Evolutionary conservation across 37 sponge, comb jelly and placozoan genomes (phyloP), one percentile per base, ranked within the genome.

Genomic region (Haliclona indistincta): DNA sequence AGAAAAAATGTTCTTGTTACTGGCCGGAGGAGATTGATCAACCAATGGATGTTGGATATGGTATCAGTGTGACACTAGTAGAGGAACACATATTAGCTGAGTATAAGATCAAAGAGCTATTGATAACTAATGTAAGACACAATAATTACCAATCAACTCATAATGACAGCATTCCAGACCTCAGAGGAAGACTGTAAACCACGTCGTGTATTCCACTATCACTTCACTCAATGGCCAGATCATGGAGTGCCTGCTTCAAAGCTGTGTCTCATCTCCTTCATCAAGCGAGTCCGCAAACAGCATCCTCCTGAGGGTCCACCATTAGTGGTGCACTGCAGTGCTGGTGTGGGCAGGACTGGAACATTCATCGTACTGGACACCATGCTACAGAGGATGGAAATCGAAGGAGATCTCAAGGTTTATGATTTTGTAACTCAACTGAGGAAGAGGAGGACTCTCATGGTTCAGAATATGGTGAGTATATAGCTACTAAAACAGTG

Each of bases 171-270:
- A 25, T 6, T 20, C 26, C 28, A 58, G n/a, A n/a, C n/a, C n/a
- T n/a, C n/a, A n/a, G n/a, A n/a, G n/a, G n/a, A n/a, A n/a, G n/a
- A n/a, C n/a, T n/a, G n/a, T n/a, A n/a, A n/a, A n/a, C 44, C 61
- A 42, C 64, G 72, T 28, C 34, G 38, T 2, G 92, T 91, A 7
- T 77, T 52, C 3, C 92, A 91, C 39, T 87, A 60, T 44, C 92
- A 87, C 75, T 91, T 72, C 55, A 75, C 76, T 37, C 79, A 69
- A n/a, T 94, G 95, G 95, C 87, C 95, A 56, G 90, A 94, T 37
- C 93, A 92, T 43, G 93, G 93, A 17, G 93, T 92, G 13, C 93
- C 93, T 13, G 62, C 72, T 29, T 68, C 79, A 32, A 73, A 84
- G 26, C 88, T 76, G 47, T 56, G 80, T 52, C 65, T 92, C 25